Evolutionary conservation across 2,888 invertebrate genomes (phyloP), one percentile per base, ranked within the genome.

Genomic region (Melinaea marsaeus): DNA sequence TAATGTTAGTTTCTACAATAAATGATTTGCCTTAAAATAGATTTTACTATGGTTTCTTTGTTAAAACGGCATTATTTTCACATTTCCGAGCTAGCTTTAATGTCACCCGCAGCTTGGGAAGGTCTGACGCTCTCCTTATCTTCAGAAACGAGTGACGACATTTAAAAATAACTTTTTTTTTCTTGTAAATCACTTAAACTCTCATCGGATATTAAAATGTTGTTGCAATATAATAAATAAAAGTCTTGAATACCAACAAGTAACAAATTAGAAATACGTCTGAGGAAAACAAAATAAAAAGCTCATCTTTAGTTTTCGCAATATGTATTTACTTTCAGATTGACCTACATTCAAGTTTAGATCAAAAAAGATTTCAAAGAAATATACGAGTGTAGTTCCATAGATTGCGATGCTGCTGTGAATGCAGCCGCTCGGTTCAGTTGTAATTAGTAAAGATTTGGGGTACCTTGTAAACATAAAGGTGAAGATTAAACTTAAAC

Each of bases 341-440:
- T 46, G 11, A 46, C 46, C 46, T n/a, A 46, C 13, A 46, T 46
- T 46, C 46, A 4, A 46, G 46, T 13, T 46, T 13, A 46, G n/a
- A 11, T 46, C 22, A 4, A 11, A 46, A 46, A 46, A 46, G 46
- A 46, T 46, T 46, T 46, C n/a, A 46, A 46, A 48, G 48, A 48
- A 48, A 48, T 48, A 22, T 48, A 48, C 11, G 46, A 11, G 46
- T 46, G 11, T 11, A 22, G 48, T 61, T 64, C 55, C 64, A 34
- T 61, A 56, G 64, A 47, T 58, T 55, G 55, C 55, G 61, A 51
- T 64, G 61, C 58, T 48, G 58, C 33, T 58, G 7, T 58, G 51
- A 61, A 61, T 58, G 58, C 58, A 54, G 45, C 57, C 58, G 22
- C 22, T 0, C 22, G 22, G 22, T 22, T 22, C 22, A 22, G 22